Percentiles rank a stretch among this genome's conserved stretches.
Evolutionary conservation across 2,797 vertebrate genomes (phyloP).

Genomic region (Hippopotamyrus pictus): DNA sequence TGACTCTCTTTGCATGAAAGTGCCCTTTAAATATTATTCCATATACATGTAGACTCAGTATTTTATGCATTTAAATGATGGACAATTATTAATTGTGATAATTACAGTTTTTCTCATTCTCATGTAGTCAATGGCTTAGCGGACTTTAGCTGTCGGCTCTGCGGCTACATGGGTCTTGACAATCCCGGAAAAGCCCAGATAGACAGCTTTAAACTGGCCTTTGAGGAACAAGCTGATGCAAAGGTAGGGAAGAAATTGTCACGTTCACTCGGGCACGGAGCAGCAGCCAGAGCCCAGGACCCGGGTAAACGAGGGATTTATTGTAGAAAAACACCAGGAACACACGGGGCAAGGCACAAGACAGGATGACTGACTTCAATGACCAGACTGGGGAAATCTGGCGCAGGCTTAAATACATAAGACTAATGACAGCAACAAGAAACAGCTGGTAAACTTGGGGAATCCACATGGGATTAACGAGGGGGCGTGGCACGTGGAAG

Average conservation of each 20-base stretch:
- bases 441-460: too few relatives aligned
- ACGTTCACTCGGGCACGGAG: too few relatives aligned
- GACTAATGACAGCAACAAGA: too few relatives aligned
- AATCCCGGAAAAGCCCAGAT: conserved; percentile 65
- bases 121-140: conserved; percentile 56
- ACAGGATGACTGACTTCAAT: too few relatives aligned
- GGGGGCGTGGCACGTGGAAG: too few relatives aligned
- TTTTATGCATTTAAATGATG: neutral
- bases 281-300: too few relatives aligned
- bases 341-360: too few relatives aligned
- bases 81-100: neutral
- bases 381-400: too few relatives aligned
- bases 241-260: conserved; percentile 58
- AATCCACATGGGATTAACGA: too few relatives aligned
- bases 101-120: conserved; percentile 16
- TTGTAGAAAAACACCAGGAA: too few relatives aligned
- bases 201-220: conserved; percentile 78
- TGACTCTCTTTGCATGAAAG: neutral
- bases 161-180: conserved; percentile 89
- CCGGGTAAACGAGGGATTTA: too few relatives aligned
- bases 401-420: too few relatives aligned
- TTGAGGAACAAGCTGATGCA: conserved; percentile 74
- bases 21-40: neutral
- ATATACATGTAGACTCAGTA: neutral
- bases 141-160: conserved; percentile 59